phyloP scores from a whole-genome alignment of 2,797 vertebrate species.

The Leuciscus waleckii region DNA sequence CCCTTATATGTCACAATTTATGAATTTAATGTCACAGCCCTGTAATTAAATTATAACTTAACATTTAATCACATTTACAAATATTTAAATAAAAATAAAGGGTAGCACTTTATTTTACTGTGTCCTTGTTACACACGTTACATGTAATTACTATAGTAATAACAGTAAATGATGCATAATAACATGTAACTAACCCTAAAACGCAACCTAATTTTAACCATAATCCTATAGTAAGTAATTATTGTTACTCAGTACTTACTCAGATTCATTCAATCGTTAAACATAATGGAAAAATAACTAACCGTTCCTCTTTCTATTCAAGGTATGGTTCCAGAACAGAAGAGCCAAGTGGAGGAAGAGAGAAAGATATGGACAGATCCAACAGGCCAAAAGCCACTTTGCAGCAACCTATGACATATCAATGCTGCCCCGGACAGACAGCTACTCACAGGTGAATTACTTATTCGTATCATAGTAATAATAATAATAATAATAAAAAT shows the following conservation, averaged over 20 bases:
- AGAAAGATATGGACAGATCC: conserved; percentile 97
- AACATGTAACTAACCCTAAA: no score
- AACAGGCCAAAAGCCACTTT: conserved; percentile 96
- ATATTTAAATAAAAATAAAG: no score
- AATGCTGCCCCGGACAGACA: conserved; percentile 92
- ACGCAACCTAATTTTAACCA: no score
- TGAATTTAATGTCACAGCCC: neutral
- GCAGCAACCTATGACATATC: conserved; percentile 95
- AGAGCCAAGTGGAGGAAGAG: conserved; percentile 98
- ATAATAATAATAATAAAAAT: neutral
- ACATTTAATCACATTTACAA: neutral
- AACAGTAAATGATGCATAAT: no score
- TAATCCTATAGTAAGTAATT: no score
- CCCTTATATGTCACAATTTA: neutral
- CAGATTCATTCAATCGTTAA: neutral
- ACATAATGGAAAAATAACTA: neutral
- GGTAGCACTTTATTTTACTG: no score
- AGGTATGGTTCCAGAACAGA: conserved; percentile 99
- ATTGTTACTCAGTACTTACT: no score
- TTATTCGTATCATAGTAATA: neutral
- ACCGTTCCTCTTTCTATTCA: neutral
- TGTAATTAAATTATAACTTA: neutral
- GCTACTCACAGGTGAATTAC: conserved; percentile 89
- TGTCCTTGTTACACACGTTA: no score
- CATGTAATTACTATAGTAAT: no score